phyloP scores from a whole-genome alignment of 2,113 vertebrate species.

The Gallinago undulata region DNA sequence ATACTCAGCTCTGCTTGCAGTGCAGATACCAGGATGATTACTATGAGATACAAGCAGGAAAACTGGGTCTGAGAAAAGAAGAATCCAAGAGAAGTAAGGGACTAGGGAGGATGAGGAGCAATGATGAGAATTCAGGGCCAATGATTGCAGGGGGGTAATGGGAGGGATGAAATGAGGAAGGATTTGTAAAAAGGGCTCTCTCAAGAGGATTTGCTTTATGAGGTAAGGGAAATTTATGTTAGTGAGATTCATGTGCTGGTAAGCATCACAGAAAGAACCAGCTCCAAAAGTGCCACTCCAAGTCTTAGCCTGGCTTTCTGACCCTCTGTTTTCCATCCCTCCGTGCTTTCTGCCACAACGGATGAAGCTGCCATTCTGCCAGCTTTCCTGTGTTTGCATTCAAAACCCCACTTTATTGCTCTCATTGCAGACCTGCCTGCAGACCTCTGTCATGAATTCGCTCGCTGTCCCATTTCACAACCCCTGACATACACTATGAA shows the following conservation, averaged over 20 bases:
- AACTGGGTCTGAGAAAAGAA: not conserved
- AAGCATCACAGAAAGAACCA: not conserved
- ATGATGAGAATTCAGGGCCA: not conserved
- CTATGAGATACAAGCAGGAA: not conserved
- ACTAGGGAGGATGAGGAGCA: not conserved
- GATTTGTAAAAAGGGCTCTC: not conserved
- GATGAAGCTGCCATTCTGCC: not conserved
- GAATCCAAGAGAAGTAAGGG: not conserved
- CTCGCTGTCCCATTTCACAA: not conserved
- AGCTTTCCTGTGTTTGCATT: not conserved
- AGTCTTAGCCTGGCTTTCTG: not conserved
- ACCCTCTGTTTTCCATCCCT: not conserved
- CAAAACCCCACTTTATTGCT: not conserved
- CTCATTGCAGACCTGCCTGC: not conserved
- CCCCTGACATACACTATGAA: not conserved
- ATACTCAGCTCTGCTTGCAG: not conserved
- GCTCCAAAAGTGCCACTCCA: not conserved
- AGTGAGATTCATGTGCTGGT: not conserved
- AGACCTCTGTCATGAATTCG: not conserved
- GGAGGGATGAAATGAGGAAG: not conserved
- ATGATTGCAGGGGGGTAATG: not conserved
- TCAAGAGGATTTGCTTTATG: not conserved
- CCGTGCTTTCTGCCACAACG: accelerated
- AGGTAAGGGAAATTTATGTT: not conserved
- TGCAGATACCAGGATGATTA: not conserved